Conservation (phyloP, 2,113 vertebrate species). For the Chaetura pelagica region DNA sequence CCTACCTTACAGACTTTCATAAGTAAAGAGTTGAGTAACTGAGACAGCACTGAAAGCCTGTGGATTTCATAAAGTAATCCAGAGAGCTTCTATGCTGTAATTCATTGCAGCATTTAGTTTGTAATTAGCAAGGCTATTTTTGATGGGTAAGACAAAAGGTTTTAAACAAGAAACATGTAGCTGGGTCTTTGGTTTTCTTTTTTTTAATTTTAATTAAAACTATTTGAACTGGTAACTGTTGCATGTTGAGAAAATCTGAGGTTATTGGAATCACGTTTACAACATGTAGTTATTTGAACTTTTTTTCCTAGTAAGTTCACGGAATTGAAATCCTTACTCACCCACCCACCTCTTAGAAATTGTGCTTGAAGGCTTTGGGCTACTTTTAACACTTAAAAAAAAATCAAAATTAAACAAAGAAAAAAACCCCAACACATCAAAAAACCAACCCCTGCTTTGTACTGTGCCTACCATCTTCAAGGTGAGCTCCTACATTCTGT, state of each 20-base stretch:
- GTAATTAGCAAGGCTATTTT: not conserved
- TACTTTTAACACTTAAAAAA: not conserved
- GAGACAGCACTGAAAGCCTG: not conserved
- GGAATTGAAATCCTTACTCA: not conserved
- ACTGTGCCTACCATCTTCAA: fast-evolving
- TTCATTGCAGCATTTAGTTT: not conserved
- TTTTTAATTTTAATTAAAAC: not conserved
- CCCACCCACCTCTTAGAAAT: not conserved
- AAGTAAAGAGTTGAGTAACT: constrained; percentile 3
- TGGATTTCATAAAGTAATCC: not conserved
- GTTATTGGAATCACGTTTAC: not conserved
- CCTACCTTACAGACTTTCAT: not conserved
- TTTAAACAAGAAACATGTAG: not conserved
- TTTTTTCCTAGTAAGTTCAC: not conserved
- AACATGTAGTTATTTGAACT: not conserved
- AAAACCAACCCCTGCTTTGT: not conserved
- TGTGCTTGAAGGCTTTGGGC: not conserved
- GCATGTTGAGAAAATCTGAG: not conserved
- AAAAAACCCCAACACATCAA: too few species aligned
- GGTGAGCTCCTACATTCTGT: not conserved
- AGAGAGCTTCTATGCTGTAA: not conserved
- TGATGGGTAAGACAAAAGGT: not conserved
- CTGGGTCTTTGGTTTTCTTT: not conserved
- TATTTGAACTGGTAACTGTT: not conserved
- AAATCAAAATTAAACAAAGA: not conserved